A percentile compares a stretch with the other conserved stretches of the same genome.
These are phyloP conservation scores for Helogale parvula DNA, from an alignment of 2,113 vertebrate species.

Conservation along the genomic window DNA sequence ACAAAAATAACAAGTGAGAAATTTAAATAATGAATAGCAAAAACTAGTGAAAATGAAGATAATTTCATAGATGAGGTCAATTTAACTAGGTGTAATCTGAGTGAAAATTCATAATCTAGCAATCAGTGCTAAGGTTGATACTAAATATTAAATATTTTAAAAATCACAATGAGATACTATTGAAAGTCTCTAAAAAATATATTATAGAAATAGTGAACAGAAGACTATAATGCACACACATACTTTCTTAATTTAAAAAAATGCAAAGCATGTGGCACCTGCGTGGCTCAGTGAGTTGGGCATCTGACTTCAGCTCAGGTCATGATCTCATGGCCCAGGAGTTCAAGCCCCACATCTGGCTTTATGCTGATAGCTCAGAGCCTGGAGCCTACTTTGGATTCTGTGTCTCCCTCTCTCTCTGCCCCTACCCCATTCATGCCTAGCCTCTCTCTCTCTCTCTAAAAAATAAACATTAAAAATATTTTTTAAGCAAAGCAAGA, in stretches of 20 bases:
- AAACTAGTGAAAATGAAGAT: neutral
- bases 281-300: too few relatives aligned
- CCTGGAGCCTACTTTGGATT: too few relatives aligned
- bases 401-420: too few relatives aligned
- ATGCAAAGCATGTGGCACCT: neutral
- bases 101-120: neutral
- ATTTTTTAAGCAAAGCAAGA: neutral
- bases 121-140: neutral
- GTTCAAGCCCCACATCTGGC: too few relatives aligned
- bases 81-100: neutral
- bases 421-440: too few relatives aligned
- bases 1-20: neutral
- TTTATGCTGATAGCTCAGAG: too few relatives aligned
- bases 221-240: neutral
- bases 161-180: neutral
- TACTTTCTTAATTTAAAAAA: neutral
- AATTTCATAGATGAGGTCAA: neutral
- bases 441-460: too few relatives aligned
- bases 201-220: neutral
- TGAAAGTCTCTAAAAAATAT: neutral
- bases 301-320: too few relatives aligned
- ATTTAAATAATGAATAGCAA: neutral
- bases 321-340: too few relatives aligned
- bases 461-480: too few relatives aligned
- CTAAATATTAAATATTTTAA: neutral